Base-by-base conservation (phyloP, 2,113 vertebrate species). In the Dissostichus mawsoni region DNA sequence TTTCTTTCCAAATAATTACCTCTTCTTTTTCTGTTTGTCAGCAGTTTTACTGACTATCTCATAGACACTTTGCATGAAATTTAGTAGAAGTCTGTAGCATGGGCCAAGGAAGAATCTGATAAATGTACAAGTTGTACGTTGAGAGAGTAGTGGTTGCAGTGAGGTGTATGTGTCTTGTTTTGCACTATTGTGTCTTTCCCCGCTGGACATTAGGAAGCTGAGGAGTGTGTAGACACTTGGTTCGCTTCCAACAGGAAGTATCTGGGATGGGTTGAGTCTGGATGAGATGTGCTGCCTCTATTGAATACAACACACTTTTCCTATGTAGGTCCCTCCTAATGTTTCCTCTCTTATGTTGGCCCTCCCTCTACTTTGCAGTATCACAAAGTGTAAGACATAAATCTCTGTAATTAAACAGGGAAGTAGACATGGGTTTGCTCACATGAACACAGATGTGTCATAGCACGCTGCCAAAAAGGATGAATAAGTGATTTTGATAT, bases 171-270 rank as follows among this genome's bases (percentile, higher is more conserved):
- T 82, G 71, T 57, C 36, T 55, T 52, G 63, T 72, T 44, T 81
- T 55, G 23, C 73, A 69, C 59, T 69, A 64, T 41, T 61, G 50
- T 59, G 61, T 84, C 68, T 58, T 76, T 81, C 61, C 65, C 55
- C 55, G 74, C 51, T 64, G 69, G 81, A 80, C 57, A 86, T 78
- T 80, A 91, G 91, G 87, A 94, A 91, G 78, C 69, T 57, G 58
- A 78, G 87, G 74, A 91, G 86, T 57, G 80, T 90, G 87, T 83
- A 81, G 70, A 85, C 71, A 79, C 71, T 76, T 87, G 85, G 77
- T n/a, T 73, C 8, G 2, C 69, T 45, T 90, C 87, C 90, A 92
- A 80, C 80, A 90, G 90, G 87, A 94, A 92, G 82, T 86, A 93
- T 85, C 87, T 90, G 88, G 76, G 89, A 78, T 14, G 47, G 55